Conservation (phyloP, 1,140 invertebrate genomes). For the Scylla paramamosain region DNA sequence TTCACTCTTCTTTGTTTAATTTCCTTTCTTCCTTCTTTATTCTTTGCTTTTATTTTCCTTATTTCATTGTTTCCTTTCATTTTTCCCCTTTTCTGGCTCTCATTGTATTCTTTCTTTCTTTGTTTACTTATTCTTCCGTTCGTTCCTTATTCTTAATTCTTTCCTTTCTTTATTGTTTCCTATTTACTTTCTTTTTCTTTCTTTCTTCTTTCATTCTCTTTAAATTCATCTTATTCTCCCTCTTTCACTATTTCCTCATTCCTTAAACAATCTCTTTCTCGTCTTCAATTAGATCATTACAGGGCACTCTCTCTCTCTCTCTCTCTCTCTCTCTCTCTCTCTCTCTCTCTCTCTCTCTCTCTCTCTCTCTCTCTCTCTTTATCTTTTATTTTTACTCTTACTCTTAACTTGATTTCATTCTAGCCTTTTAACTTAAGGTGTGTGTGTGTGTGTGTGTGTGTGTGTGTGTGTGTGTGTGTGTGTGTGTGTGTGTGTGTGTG, state of each 20-base stretch:
- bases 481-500: too few relatives aligned
- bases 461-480: neutral
- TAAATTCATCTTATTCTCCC: neutral
- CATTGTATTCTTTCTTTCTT: neutral
- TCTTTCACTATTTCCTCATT: neutral
- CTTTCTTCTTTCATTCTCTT: neutral
- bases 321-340: constrained; percentile 42
- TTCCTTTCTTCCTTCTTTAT: neutral
- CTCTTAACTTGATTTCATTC: neutral
- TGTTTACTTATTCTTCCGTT: neutral
- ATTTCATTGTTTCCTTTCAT: neutral
- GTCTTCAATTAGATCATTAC: too few relatives aligned
- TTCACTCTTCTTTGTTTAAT: neutral
- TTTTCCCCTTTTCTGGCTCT: neutral
- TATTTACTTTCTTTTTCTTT: neutral
- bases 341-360: too few relatives aligned
- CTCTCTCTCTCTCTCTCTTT: neutral
- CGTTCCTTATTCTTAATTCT: neutral
- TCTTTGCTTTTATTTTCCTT: neutral
- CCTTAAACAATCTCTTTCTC: neutral
- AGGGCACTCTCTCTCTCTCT: neutral
- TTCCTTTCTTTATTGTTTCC: neutral
- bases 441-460: constrained; percentile 20
- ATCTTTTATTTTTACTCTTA: neutral
- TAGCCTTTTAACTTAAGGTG: neutral